Base-by-base conservation (phyloP, 2,888 invertebrate species). In the Caenorhabditis sp. region DNA sequence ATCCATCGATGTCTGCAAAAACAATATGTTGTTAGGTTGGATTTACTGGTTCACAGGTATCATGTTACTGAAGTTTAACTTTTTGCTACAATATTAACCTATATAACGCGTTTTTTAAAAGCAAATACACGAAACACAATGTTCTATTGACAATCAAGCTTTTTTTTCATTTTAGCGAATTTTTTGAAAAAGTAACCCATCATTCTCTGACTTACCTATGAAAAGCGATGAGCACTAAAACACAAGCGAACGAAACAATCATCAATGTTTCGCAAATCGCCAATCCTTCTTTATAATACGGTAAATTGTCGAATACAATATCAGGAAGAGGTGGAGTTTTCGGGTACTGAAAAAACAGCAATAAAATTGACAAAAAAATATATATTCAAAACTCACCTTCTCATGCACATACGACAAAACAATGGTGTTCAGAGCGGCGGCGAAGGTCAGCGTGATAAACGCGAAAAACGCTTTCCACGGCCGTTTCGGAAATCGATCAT, bases 191-290 rank as follows among this genome's bases (percentile, higher is more conserved):
- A 31, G 31, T 31, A 7, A 7, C 31, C 5, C 5, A 10, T 31
- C 31, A 31, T 31, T 31, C 31, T 10, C 4, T 10, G 5, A 53
- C 52, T 14, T 14, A 82, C 82, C 79, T 71, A 71, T 95, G 95
- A 89, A 94, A 92, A 86, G 94, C 89, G 81, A 94, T 91, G 82
- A 94, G 91, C 80, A 93, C 89, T 89, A 93, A 91, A 78, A 93
- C 92, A 64, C 92, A 91, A 85, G 92, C 92, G 80, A 93, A 92
- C 77, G 92, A 92, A 85, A 93, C 90, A 91, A 95, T 93, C 88
- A 95, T 94, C 84, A 94, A 91, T 89, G 93, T 92, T 90, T 95
- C 95, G 64, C 94, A 94, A 70, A 93, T 92, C 88, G 91, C 91
- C 67, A 95, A 91, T 52, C 93, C 94, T 93, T 93, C 93, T 88